Evolutionary conservation across 2,797 vertebrate genomes (phyloP).

Genomic region (Lates japonicus): DNA sequence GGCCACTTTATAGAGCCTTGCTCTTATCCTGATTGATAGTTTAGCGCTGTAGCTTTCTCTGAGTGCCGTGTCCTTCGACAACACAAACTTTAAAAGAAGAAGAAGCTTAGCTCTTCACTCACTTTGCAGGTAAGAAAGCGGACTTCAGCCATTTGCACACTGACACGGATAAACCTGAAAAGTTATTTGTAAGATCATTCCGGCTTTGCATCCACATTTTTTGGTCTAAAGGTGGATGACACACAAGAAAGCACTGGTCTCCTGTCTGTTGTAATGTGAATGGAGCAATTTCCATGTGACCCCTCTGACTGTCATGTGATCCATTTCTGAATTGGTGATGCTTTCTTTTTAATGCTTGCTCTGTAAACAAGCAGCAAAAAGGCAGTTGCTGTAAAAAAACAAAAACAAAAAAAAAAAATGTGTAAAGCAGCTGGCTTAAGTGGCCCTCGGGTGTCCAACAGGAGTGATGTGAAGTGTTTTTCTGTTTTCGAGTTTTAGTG

Average conservation of each 20-base stretch:
- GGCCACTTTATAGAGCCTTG: constrained; percentile 49
- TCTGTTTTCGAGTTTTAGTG: constrained; percentile 4
- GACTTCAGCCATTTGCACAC: constrained; percentile 19
- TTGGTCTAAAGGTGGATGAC: background rate
- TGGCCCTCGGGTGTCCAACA: background rate
- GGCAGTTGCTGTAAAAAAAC: background rate
- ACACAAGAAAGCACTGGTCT: background rate
- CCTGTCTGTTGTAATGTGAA: background rate
- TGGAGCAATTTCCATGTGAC: constrained; percentile 4
- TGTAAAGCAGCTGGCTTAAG: background rate
- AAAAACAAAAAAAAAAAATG: background rate
- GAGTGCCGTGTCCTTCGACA: constrained; percentile 45
- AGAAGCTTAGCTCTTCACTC: constrained; percentile 45
- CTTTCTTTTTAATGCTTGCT: background rate
- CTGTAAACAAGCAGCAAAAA: constrained; percentile 17
- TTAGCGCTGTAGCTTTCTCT: constrained; percentile 39
- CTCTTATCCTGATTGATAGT: constrained; percentile 68
- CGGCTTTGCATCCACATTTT: background rate
- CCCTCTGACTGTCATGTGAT: constrained; percentile 16
- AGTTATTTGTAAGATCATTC: background rate
- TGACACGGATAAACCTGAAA: constrained; percentile 1
- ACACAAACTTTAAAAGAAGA: constrained; percentile 46
- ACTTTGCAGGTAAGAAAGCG: constrained; percentile 34
- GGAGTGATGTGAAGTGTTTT: constrained; percentile 20
- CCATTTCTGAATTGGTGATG: constrained; percentile 3